Evolutionary conservation across 2,888 invertebrate genomes (phyloP), one percentile per base, ranked within the genome.

Genomic region (Eristalis tenax): DNA sequence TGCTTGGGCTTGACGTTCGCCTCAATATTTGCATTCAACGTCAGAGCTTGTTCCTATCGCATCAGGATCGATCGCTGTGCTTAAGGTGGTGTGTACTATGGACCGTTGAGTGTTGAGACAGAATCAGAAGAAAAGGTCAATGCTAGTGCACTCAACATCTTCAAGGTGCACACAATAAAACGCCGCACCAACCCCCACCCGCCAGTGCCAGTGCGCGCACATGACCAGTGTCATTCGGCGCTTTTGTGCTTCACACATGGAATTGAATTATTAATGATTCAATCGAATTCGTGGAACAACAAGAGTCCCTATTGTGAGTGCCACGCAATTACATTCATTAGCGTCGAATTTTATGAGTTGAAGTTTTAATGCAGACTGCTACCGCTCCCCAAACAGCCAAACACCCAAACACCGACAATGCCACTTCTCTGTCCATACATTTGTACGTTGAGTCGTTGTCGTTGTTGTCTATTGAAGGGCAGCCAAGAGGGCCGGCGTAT

Each of bases 241-340:
- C 64, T 73, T 68, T 71, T 65, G 18, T 57, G 23, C 77, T 43
- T 78, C 50, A 77, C 78, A 78, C 71, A 82, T 75, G 40, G 66
- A 83, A 86, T 79, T 79, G 78, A 86, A 86, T 86, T 82, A 86
- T 79, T 86, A 83, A 86, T 86, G 86, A 83, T 83, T 86, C 83
- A 86, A 86, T 86, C 83, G 83, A 75, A 83, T 78, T 83, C 78
- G 74, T 78, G 70, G 56, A 73, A 71, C 57, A 76, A 76, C 43
- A 77, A 66, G 70, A 64, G 61, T 40, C 40, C 57, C 69, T 68
- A 69, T 70, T 73, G 50, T 73, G 74, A 65, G 61, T 75, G 83
- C 66, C 78, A 79, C 35, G 83, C 83, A 86, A 86, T 86, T 86
- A 83, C 86, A 86, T 86, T 83, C 86, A 86, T 86, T 86, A 86